Evolutionary conservation across 2,113 vertebrate species (phyloP).

Genomic region (Fulmarus glacialis): DNA sequence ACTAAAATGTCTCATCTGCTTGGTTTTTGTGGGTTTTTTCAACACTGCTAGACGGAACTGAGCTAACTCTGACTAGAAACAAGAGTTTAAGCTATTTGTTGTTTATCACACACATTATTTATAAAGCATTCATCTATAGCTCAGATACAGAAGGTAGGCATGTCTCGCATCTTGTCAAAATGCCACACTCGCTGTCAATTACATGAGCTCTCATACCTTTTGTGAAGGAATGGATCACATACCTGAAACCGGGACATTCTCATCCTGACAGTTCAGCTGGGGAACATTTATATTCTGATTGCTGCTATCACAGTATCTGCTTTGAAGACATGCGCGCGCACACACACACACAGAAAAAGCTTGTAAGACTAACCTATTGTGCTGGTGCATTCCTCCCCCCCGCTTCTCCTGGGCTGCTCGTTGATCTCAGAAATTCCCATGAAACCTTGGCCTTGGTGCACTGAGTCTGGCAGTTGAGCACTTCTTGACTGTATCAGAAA

Average conservation of each 20-base stretch:
- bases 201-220: neutral
- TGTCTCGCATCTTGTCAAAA: neutral
- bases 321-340: neutral
- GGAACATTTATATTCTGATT: neutral
- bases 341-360: neutral
- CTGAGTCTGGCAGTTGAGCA: too few relatives aligned
- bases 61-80: neutral
- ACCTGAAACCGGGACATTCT: neutral
- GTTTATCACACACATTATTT: slow-evolving; percentile 10
- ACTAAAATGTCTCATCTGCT: neutral
- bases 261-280: neutral
- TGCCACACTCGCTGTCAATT: neutral
- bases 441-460: too few relatives aligned
- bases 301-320: neutral
- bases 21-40: neutral
- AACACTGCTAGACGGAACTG: neutral
- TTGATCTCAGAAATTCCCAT: too few relatives aligned
- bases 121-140: neutral
- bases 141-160: neutral
- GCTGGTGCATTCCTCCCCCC: too few relatives aligned
- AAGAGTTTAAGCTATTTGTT: slow-evolving; percentile 23
- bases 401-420: too few relatives aligned
- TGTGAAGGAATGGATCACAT: neutral
- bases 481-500: too few relatives aligned
- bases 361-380: neutral